Evolutionary conservation across 2,888 invertebrate genomes (phyloP), one percentile per base, ranked within the genome.

Genomic region (Pyrochroa serraticornis): DNA sequence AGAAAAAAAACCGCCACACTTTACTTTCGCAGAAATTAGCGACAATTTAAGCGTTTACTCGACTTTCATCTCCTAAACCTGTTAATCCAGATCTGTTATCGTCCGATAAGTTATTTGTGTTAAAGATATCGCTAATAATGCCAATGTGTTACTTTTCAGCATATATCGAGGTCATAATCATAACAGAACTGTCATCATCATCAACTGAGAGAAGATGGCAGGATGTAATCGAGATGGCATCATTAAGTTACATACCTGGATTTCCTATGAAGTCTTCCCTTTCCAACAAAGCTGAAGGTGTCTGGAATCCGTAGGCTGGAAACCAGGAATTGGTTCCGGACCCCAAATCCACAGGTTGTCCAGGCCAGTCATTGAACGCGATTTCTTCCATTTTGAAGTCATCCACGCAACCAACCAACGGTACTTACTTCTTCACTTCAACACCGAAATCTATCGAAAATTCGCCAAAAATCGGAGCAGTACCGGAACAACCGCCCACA

Each of bases 241-340:
- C 10, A 35, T 3, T 3, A 9, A 41, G 41, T 7, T 42, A 83
- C 82, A 83, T 82, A 86, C 85, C 86, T 77, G 84, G 85, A 79
- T 85, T 82, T 75, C 83, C 83, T 73, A 85, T 81, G 79, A 84
- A 86, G 77, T 87, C 87, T 51, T 82, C 82, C 59, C 79, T 78
- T 75, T 87, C 87, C 58, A 78, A 60, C 35, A 78, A 59, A 2
- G 73, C 60, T 72, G 86, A 81, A 59, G 87, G 87, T 77, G 85
- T 85, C 81, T 87, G 87, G 82, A 87, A 90, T 70, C 90, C 90
- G 76, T 90, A 90, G 71, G 90, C 90, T 69, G 90, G 90, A 79
- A 89, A 83, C 90, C 90, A 90, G 73, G 89, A 87, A 82, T 88
- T 87, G 74, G 87, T 86, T 70, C 88, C 87, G 71, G 81, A 76